Evolutionary conservation across 2,113 vertebrate species (phyloP).

Genomic region (Festucalex cinctus): DNA sequence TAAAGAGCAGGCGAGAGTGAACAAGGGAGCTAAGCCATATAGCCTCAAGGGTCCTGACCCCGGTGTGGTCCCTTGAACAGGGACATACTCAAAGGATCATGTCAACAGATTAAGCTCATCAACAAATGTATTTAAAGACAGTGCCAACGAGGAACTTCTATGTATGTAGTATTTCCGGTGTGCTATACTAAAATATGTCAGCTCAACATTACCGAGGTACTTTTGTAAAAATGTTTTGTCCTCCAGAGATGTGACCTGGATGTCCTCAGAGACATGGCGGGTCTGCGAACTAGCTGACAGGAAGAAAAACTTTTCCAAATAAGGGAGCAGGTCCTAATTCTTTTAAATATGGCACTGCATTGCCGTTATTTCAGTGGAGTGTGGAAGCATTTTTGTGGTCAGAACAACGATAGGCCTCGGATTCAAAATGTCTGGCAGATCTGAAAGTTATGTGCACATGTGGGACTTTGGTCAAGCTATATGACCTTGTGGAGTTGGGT

Average conservation of each 20-base stretch:
- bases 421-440: background rate
- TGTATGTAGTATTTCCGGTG: background rate
- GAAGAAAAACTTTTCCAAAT: conserved; percentile 3
- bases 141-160: conserved; percentile 25
- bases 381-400: background rate
- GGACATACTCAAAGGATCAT: conserved; percentile 43
- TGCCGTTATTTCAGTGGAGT: background rate
- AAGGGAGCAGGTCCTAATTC: background rate
- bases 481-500: too few species aligned
- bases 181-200: background rate
- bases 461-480: background rate
- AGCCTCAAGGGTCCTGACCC: conserved; percentile 39
- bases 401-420: background rate
- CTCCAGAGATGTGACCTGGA: background rate
- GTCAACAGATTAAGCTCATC: conserved; percentile 56
- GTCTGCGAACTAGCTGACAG: background rate
- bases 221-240: background rate
- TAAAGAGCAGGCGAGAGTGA: conserved; percentile 28
- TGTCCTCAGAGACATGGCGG: background rate
- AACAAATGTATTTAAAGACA: conserved; percentile 52
- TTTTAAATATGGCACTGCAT: background rate
- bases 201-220: background rate
- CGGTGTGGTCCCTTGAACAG: conserved; percentile 41
- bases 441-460: background rate
- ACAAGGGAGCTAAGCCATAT: conserved; percentile 36